These are phyloP conservation scores for Morone chrysops DNA, from an alignment of 2,113 vertebrate genomes.

Conservation along the genomic window DNA sequence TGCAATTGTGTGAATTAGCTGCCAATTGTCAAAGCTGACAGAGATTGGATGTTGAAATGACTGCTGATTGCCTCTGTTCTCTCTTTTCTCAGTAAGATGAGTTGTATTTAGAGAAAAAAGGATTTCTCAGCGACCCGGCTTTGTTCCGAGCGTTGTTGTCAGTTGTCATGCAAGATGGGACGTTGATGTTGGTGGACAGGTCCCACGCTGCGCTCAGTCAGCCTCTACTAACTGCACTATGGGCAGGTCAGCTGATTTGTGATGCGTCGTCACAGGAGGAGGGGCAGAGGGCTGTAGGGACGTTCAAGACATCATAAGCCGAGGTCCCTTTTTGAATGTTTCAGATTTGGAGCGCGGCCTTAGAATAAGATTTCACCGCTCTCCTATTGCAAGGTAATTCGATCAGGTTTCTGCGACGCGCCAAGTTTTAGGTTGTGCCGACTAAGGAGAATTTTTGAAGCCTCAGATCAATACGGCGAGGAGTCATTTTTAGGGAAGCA, in stretches of 20 bases:
- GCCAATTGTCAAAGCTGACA: constrained; percentile 10
- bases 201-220: constrained; percentile 51
- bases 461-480: constrained; percentile 42
- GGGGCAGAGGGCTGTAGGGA: background rate
- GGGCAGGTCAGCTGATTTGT: constrained; percentile 50
- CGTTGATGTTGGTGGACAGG: constrained; percentile 43
- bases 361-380: constrained; percentile 42
- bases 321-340: constrained; percentile 18
- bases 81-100: constrained; percentile 2
- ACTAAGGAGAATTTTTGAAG: constrained; percentile 35
- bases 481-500: constrained; percentile 47
- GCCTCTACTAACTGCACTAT: constrained; percentile 33
- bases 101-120: constrained; percentile 12
- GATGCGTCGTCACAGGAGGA: constrained; percentile 5
- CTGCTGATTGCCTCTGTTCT: constrained; percentile 43
- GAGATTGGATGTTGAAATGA: constrained; percentile 44
- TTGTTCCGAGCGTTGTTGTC: constrained; percentile 1
- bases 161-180: constrained; percentile 2
- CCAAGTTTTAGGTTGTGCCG: constrained; percentile 57
- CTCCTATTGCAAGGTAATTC: constrained; percentile 42
- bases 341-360: constrained; percentile 22
- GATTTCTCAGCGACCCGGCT: background rate
- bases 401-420: constrained; percentile 48
- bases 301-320: background rate
- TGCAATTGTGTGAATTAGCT: constrained; percentile 54